These are phyloP conservation scores for Cromileptes altivelis DNA, from an alignment of 2,113 vertebrate species.

Conservation along the genomic window DNA sequence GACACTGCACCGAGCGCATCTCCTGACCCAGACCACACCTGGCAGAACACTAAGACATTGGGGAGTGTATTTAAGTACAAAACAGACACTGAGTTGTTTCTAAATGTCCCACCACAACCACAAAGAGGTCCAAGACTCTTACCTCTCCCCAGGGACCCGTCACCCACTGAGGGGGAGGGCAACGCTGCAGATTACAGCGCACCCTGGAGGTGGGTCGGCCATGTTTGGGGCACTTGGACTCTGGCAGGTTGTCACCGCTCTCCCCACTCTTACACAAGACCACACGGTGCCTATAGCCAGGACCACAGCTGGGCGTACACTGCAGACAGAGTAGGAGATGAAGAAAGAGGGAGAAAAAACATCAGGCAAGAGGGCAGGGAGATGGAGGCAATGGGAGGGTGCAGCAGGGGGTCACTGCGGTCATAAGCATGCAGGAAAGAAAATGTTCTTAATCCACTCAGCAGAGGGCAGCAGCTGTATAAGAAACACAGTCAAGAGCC, in stretches of 20 bases:
- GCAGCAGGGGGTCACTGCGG: conserved; percentile 55
- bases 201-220: conserved; percentile 93
- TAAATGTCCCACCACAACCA: neutral
- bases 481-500: conserved; percentile 23
- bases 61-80: neutral
- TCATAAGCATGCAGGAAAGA: conserved; percentile 35
- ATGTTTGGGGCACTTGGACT: conserved; percentile 87
- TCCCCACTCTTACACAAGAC: conserved; percentile 96
- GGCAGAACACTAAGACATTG: conserved; percentile 89
- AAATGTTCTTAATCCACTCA: conserved; percentile 30
- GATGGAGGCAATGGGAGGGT: conserved; percentile 27
- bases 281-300: conserved; percentile 93
- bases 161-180: conserved; percentile 94
- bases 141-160: conserved; percentile 96
- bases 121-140: conserved; percentile 30
- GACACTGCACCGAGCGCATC: conserved; percentile 92
- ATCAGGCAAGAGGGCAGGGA: conserved; percentile 21
- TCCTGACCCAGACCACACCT: conserved; percentile 94
- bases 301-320: conserved; percentile 96
- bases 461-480: conserved; percentile 66
- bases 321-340: conserved; percentile 66
- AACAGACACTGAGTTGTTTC: neutral
- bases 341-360: conserved; percentile 14
- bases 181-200: conserved; percentile 95
- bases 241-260: conserved; percentile 86